Base-by-base conservation (phyloP, 2,113 vertebrate genomes). In the Eubucco bourcierii region DNA sequence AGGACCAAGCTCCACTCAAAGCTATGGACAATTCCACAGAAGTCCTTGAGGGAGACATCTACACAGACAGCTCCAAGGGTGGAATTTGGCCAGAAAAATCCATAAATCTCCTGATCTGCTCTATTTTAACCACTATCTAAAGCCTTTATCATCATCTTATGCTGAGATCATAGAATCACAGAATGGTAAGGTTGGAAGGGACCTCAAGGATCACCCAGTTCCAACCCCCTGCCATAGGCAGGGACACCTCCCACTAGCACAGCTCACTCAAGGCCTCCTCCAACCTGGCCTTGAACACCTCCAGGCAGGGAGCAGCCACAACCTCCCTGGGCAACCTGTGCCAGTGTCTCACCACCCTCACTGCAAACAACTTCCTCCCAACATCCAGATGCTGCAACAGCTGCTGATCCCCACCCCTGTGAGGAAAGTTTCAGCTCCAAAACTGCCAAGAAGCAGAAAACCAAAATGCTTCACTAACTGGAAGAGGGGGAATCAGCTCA, bases 41-140 rank as follows among this genome's bases (percentile, higher is more conserved):
- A 52, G 24, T 14, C 41, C 21, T 55, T 10, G 23, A 0, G 0
- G 56, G 39, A 59, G 9, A 27, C 7, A 47, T 12, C 50, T 3
- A 15, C 75, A 41, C 20, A 56, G 46, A 41, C 44, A 19, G 5
- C 83, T 80, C 80, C 64, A 39, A 28, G 34, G 77, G 70, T 5
- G 19, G 65, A 83, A 37, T 9, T 4, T 71, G 66, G 74, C 78
- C 68, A 86, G 46, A 58, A 87, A 59, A 68, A 73, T 5, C 52
- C 63, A 70, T 28, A 12, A 50, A 80, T 37, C 67, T 59, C 29
- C 71, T 28, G 50, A 27, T 56, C 29, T 33, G 41, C 25, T 56
- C 29, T 31, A 7, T 28, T 64, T 28, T 41, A 15, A 80, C 27
- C 33, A 1, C 80, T 28, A 8, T 5, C 34, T 56, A 67, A 79